phyloP scores from a whole-genome alignment of 2,888 invertebrate species.

The Drosophila ustulata region DNA sequence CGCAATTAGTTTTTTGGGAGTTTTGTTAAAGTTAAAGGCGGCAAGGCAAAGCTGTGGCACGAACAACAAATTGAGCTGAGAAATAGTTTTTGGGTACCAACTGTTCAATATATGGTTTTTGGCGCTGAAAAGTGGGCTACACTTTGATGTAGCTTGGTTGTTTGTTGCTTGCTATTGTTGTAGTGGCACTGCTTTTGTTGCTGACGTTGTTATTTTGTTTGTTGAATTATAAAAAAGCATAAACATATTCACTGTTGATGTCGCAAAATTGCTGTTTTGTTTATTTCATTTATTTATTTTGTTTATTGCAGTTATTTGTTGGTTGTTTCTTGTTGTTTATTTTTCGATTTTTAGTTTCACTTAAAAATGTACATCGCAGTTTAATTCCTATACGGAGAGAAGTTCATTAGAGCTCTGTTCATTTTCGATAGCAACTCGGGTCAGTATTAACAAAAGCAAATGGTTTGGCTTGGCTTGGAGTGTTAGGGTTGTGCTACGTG shows the following conservation, averaged over 20 bases:
- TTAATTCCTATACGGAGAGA: conserved; percentile 82
- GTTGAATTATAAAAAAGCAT: conserved; percentile 68
- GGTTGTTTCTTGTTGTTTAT: conserved; percentile 34
- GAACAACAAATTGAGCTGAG: conserved; percentile 55
- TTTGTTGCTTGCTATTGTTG: conserved; percentile 41
- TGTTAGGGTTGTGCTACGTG: conserved; percentile 8
- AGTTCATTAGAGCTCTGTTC: conserved; percentile 59
- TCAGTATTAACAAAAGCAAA: conserved; percentile 34
- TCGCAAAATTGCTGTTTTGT: conserved; percentile 15
- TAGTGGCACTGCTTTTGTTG: conserved; percentile 39
- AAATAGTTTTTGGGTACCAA: conserved; percentile 60
- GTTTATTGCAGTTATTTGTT: conserved; percentile 34
- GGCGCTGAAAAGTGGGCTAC: conserved; percentile 59
- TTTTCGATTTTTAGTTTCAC: conserved; percentile 65
- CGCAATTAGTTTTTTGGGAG: conserved; percentile 28
- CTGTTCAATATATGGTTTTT: conserved; percentile 48
- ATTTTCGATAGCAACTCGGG: conserved; percentile 8
- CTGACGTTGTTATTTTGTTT: conserved; percentile 33
- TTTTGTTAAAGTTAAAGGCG: conserved; percentile 9
- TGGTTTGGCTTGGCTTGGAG: conserved; percentile 1
- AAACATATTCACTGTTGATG: conserved; percentile 42
- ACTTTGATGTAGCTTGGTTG: conserved; percentile 20
- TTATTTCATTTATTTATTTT: conserved; percentile 22
- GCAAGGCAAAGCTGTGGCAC: conserved; percentile 39
- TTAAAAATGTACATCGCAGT: conserved; percentile 84